Evolutionary conservation across 2,797 vertebrate species (phyloP).

Genomic region (Rhinoraja longicauda): DNA sequence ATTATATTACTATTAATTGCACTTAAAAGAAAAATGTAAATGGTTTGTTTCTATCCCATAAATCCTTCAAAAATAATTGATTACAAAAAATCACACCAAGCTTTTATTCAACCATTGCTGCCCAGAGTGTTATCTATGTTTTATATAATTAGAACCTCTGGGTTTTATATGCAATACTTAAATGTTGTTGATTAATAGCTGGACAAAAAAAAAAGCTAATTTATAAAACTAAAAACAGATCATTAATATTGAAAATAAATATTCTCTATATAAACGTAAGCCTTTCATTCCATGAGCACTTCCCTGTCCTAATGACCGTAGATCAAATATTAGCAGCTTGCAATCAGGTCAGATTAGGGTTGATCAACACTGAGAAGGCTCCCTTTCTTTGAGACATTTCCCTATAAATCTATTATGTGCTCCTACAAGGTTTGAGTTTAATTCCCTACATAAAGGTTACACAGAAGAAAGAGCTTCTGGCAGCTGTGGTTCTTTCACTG

Average conservation of each 20-base stretch:
- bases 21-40: background rate
- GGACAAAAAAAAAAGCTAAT: background rate
- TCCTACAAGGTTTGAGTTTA: background rate
- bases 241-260: background rate
- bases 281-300: background rate
- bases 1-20: constrained; percentile 15
- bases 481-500: background rate
- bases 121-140: background rate
- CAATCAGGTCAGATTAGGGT: background rate
- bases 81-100: background rate
- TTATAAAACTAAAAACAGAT: background rate
- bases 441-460: background rate
- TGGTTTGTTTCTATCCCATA: background rate
- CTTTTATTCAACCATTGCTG: background rate
- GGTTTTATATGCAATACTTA: background rate
- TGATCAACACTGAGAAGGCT: background rate
- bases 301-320: background rate
- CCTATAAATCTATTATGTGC: background rate
- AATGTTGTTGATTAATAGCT: background rate
- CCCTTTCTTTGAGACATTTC: background rate
- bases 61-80: background rate
- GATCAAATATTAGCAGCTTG: background rate
- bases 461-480: background rate
- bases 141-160: background rate
- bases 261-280: background rate